A percentile compares a stretch with the other conserved stretches of the same genome.
phyloP scores from a whole-genome alignment of 2,797 vertebrate genomes.

The Phyllotis vaccarum region DNA sequence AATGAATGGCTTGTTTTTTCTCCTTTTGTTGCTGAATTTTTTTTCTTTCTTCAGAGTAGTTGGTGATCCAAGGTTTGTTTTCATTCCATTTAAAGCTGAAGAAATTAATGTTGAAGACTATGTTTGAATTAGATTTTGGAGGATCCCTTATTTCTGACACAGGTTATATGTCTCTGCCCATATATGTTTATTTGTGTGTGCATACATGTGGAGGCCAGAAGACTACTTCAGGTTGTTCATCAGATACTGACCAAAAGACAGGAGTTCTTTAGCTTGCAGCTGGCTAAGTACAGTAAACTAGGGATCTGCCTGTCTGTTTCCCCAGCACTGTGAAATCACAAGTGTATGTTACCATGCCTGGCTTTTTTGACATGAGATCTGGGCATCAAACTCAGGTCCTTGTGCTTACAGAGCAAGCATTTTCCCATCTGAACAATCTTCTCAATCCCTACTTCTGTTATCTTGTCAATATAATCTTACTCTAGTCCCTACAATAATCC shows the following conservation, averaged over 20 bases:
- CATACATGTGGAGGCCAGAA: neutral
- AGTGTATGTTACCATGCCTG: no score
- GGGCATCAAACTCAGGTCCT: neutral
- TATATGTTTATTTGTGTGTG: neutral
- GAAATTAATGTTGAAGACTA: neutral
- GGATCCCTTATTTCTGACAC: neutral
- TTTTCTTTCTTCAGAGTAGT: constrained; percentile 57
- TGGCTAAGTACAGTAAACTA: neutral
- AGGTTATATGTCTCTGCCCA: neutral
- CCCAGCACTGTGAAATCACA: neutral
- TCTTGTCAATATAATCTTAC: constrained; percentile 31
- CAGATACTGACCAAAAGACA: neutral
- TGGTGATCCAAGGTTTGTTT: neutral
- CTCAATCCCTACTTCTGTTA: neutral
- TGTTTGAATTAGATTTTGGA: constrained; percentile 21
- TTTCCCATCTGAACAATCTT: neutral
- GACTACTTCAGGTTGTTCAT: neutral
- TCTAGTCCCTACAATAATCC: neutral
- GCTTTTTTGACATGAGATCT: neutral
- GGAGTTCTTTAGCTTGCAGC: neutral
- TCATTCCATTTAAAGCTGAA: constrained; percentile 50
- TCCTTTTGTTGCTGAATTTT: neutral
- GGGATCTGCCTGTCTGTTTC: neutral
- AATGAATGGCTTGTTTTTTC: constrained; percentile 12
- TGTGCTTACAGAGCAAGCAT: neutral